These are phyloP conservation scores for Sorex fumeus DNA, from an alignment of 2,113 vertebrate species.

Conservation along the genomic window DNA sequence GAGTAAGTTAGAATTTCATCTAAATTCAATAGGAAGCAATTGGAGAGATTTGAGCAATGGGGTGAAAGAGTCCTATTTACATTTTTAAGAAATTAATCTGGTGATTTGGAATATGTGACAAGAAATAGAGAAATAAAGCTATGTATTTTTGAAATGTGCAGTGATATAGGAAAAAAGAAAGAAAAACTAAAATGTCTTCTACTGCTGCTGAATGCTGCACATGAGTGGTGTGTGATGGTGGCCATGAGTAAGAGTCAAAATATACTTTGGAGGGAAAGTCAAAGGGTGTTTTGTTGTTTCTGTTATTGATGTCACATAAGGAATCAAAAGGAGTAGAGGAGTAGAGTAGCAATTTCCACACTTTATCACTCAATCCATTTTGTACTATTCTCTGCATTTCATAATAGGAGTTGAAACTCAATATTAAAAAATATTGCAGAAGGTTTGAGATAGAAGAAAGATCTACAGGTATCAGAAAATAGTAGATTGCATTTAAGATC, in stretches of 20 bases:
- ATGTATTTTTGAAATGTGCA: constrained; percentile 38
- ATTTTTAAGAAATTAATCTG: constrained; percentile 31
- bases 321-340: neutral
- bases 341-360: neutral
- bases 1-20: neutral
- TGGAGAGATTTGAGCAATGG: neutral
- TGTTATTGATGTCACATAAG: neutral
- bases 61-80: neutral
- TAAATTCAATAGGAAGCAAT: neutral
- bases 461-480: neutral
- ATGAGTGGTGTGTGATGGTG: neutral
- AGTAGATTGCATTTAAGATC: neutral
- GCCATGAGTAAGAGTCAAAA: neutral
- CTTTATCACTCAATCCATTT: constrained; percentile 8
- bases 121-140: neutral
- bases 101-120: neutral
- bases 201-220: neutral
- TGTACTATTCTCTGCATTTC: neutral
- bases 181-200: neutral
- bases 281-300: neutral
- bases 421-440: neutral
- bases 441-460: neutral
- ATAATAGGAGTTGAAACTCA: neutral
- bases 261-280: neutral
- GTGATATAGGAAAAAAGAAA: neutral